These are phyloP conservation scores for Aix galericulata DNA, from an alignment of 2,113 vertebrate genomes.

Conservation along the genomic window DNA sequence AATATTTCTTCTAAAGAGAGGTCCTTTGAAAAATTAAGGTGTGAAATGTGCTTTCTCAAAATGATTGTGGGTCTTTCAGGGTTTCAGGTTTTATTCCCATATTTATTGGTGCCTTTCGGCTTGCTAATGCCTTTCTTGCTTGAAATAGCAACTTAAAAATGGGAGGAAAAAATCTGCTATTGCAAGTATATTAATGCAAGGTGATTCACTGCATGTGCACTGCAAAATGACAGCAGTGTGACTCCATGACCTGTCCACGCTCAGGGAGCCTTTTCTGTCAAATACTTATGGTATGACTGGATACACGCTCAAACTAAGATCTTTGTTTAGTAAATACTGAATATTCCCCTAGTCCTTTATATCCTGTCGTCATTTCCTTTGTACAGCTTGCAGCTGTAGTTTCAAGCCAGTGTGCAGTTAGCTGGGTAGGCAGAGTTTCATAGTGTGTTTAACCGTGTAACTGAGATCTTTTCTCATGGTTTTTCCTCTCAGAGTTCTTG, in stretches of 20 bases:
- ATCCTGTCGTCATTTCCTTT: constrained; percentile 66
- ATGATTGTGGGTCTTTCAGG: neutral
- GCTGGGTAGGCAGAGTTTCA: constrained; percentile 8
- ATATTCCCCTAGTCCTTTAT: constrained; percentile 64
- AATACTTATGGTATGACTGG: constrained; percentile 47
- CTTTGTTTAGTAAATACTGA: constrained; percentile 70
- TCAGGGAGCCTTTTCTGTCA: constrained; percentile 22
- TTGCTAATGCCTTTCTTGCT: neutral
- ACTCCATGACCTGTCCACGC: neutral
- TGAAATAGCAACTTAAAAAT: neutral
- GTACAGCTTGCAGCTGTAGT: constrained; percentile 55
- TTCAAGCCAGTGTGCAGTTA: constrained; percentile 18
- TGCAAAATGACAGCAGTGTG: neutral
- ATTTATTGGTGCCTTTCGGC: neutral
- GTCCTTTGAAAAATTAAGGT: neutral
- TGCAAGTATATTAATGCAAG: neutral
- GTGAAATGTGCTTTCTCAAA: neutral
- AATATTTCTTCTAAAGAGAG: neutral
- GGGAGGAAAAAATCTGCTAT: neutral
- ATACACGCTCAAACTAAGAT: constrained; percentile 30
- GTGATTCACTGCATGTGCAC: neutral
- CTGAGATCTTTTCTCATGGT: neutral
- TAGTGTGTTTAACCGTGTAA: neutral
- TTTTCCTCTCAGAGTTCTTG: neutral
- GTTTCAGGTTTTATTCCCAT: neutral